A percentile compares a stretch with the other conserved stretches of the same genome.
These are phyloP conservation scores for Cacatua alba DNA, from an alignment of 2,113 vertebrate genomes.

Conservation along the genomic window DNA sequence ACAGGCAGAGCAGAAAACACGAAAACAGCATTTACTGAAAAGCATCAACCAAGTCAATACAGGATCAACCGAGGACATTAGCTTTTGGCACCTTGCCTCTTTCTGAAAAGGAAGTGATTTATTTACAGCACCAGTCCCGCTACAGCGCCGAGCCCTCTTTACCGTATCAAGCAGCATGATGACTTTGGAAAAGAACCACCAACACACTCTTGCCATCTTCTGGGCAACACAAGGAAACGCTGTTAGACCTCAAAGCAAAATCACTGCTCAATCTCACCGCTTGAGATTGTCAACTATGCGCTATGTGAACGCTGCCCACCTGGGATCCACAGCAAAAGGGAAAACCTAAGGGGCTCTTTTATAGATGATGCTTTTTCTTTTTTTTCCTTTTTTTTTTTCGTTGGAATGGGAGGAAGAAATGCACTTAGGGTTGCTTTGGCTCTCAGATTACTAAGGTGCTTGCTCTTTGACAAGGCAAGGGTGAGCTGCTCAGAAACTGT, in stretches of 20 bases:
- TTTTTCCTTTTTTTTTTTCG: background rate
- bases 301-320: background rate
- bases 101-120: background rate
- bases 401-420: background rate
- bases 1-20: background rate
- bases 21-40: background rate
- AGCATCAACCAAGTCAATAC: background rate
- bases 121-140: background rate
- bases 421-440: background rate
- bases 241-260: background rate
- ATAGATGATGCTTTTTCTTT: background rate
- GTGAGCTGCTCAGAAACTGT: background rate
- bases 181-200: conserved; percentile 83
- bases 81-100: background rate
- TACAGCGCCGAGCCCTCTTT: background rate
- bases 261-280: background rate
- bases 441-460: background rate
- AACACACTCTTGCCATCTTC: conserved; percentile 86
- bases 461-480: background rate
- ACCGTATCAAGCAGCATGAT: conserved; percentile 77
- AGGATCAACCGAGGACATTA: background rate
- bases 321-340: background rate
- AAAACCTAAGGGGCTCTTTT: background rate
- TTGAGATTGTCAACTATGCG: background rate
- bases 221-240: conserved; percentile 17